Base-by-base conservation (phyloP, 2,797 vertebrate genomes). In the Cossypha niveicapilla region DNA sequence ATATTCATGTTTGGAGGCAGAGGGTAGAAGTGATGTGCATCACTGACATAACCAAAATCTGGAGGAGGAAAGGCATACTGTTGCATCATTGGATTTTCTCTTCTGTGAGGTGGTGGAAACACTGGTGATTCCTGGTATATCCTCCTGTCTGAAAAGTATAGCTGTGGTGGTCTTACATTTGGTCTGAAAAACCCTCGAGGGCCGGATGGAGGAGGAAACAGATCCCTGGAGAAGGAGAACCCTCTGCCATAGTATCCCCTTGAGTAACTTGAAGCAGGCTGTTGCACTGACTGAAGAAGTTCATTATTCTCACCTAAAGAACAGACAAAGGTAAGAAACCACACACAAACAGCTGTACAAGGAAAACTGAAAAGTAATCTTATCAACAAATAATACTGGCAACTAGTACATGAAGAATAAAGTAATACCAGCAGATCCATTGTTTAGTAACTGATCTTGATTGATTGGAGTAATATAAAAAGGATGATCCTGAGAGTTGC, bases 11-110 rank as follows among this genome's bases (percentile, higher is more conserved):
- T 47, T 27, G 96, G 86, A 47, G 95, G 85, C 0, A 91, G 76
- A 78, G 97, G 96, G 48, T 68, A 65, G 18, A 90, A 94, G 1
- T 63, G 93, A 61, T 88, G 86, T 62, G 96, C 8, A 3, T 96
- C 81, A 51, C 34, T 79, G 80, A 60, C 18, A 47, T 92, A 88
- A 53, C 68, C 94, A 90, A 97, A 98, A 45, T 61, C 35, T 4
- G 96, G 96, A 53, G 97, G 96, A 90, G 97, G 95, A 90, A 81
- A 97, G 22, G 96, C 56, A 77, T 96, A 97, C 1, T 92, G 97
- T 1, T 93, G 94, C 86, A 95, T 87, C n/a, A 95, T 2, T 35
- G 94, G 61, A 67, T 68, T 77, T 41, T 96, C 96, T 58, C 72
- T 89, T 45, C 91, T 87, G 1, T 76, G 80, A 53, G 83, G 93